Evolutionary conservation across 1,140 invertebrate species (phyloP), one percentile per base, ranked within the genome.

Genomic region (Drosophila athabasca): DNA sequence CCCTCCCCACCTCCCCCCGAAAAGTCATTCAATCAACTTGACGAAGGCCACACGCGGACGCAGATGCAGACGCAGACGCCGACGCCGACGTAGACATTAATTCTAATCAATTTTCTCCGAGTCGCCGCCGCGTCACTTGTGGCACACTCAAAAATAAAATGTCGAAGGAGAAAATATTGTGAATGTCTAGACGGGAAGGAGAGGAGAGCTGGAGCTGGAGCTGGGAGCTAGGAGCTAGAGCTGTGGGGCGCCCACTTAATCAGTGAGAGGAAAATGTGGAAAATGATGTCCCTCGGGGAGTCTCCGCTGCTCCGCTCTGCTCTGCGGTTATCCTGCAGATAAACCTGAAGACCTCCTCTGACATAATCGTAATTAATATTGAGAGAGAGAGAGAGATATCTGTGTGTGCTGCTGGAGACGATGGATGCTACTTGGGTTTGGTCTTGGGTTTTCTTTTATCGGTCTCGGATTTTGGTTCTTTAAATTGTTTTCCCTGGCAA

Each of bases 211-310:
- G 24, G 41, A 49, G 39, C 49, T 1, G 53, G 39, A 49, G 39
- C 49, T 1, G 49, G 46, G 17, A 19, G 17, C 17, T 19, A 19
- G 24, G 41, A 49, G 39, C 49, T 1, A 54, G 46, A 55, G 46
- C 81, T 50, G 49, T 82, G 84, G 83, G 84, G 73, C 64, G 83
- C 76, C 83, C 79, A 83, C 83, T 88, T 89, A 88, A 88, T 88
- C 83, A 89, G 65, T 8, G 31, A 87, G 44, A 22, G 43, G 43
- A 54, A 39, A 39, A 39, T 39, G 57, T 48, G 43, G 41, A 64
- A 48, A 35, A 43, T 52, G 24, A 76, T 46, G 50, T 75, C 54
- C 72, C 71, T 75, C 17, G 54, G 72, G 62, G 60, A 53, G 65
- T 49, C 48, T 60, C 44, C 24, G 50, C 8, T 6, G 24, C 24